Base-by-base conservation (phyloP, 2,888 invertebrate genomes). In the Keiferia lycopersicella region DNA sequence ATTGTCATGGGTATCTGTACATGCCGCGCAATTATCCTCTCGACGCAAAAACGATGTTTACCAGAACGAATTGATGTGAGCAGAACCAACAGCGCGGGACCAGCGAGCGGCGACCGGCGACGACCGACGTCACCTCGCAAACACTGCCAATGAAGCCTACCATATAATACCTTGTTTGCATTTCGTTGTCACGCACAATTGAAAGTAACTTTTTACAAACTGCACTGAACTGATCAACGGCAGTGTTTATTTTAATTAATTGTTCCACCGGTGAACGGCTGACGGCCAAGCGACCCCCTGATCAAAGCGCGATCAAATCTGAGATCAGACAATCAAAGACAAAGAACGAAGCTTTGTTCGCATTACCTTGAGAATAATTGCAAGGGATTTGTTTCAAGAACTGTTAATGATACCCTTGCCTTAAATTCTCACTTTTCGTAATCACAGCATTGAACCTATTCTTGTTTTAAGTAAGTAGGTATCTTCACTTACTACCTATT, bases 1-100 rank as follows among this genome's bases (percentile, higher is more conserved):
- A 78, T 79, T 81, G 79, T 79, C 71, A 69, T 68, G 69, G 65
- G 69, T 75, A 74, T 77, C 71, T 66, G 65, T 70, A 73, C 77
- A 70, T 66, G 66, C 71, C 69, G 65, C 65, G 67, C 68, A 71
- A 70, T 69, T 71, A 71, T 69, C 57, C 64, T 61, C 65, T 34
- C n/a, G 48, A 38, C n/a, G n/a, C n/a, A 26, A 69, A 69, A 68
- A 61, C 45, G 18, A 66, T 69, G 69, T 70, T 68, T 68, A 66
- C 68, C 57, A 62, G 63, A 63, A 66, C 65, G 53, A 67, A 67
- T 67, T 67, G 69, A 68, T 66, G 61, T 67, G 65, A 67, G 66
- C 65, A 68, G 66, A 68, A 67, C 65, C 64, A 67, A 67, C 62
- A 56, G 45, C 30, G 61, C n/a, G n/a, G n/a, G n/a, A n/a, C 18